Base-by-base conservation (phyloP, 2,888 invertebrate species). In the Chrysodeixis includens region DNA sequence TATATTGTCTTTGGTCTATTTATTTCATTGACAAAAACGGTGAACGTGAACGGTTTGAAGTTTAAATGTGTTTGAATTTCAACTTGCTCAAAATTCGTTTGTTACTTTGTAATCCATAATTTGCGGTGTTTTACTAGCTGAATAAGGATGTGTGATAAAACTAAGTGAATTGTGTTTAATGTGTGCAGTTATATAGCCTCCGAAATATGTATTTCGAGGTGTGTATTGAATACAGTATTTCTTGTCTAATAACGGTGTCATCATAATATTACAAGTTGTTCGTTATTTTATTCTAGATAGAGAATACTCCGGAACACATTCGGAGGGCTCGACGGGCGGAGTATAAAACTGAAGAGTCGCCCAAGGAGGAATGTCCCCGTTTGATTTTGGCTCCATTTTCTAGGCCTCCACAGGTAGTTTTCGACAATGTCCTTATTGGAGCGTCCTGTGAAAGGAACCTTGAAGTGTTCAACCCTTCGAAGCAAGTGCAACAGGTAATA, bases 311-410 rank as follows among this genome's bases (percentile, higher is more conserved):
- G 10, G 95, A 95, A 76, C 91, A 90, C 71, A 87, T 94, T 35
- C 87, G 85, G 68, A 86, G 86, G 83, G 76, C 88, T 74, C 80
- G 95, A 79, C 89, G 90, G 77, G 68, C 87, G 73, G 78, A 93
- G 88, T 76, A 89, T 80, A 87, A 79, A 0, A 74, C 82, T 9
- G 85, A 88, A 46, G 84, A 84, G 30, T 83, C 85, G 12, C 90
- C 93, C 1, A 89, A 90, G 62, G 95, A 96, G 75, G 95, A 95
- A 86, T 87, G 90, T 22, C 93, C 95, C 32, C 88, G 94, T 53
- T 93, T 97, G 14, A 88, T 95, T 53, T 92, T 97, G 79, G 97
- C 96, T 12, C 97, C 97, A 1, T 97, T 97, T 89, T 95, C 96
- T n/a, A 91, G 95, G 62, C 96, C 96, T 77, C 96, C 97, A 3